Evolutionary conservation across 2,797 vertebrate genomes (phyloP).

Genomic region (Pantherophis alleghaniensis): DNA sequence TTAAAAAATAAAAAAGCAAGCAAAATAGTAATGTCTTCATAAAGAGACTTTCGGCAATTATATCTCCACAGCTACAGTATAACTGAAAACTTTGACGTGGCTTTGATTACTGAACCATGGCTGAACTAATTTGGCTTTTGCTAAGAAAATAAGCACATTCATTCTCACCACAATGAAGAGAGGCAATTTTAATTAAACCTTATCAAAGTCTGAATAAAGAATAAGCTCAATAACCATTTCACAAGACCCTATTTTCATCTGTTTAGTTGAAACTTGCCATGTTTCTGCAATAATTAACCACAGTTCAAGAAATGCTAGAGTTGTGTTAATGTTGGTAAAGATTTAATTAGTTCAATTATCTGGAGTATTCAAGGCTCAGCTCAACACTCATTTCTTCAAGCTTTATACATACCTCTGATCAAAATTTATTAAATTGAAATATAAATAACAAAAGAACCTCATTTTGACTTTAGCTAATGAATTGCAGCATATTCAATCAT

Average conservation of each 20-base stretch:
- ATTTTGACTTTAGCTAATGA: slow-evolving; percentile 56
- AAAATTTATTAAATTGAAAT: slow-evolving; percentile 70
- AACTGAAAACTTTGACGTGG: slow-evolving; percentile 81
- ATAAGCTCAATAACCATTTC: slow-evolving; percentile 83
- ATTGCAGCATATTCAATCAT: slow-evolving; percentile 60
- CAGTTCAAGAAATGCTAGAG: slow-evolving; percentile 80
- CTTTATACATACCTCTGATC: slow-evolving; percentile 71
- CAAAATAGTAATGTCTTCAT: slow-evolving; percentile 72
- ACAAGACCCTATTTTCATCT: slow-evolving; percentile 83
- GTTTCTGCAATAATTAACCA: slow-evolving; percentile 85
- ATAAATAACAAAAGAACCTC: slow-evolving; percentile 65
- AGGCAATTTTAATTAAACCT: slow-evolving; percentile 97
- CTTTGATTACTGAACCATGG: slow-evolving; percentile 94
- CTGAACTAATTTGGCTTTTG: slow-evolving; percentile 88
- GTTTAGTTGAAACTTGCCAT: slow-evolving; percentile 82
- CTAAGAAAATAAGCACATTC: slow-evolving; percentile 92
- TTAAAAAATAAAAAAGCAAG: slow-evolving; percentile 61
- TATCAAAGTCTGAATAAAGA: slow-evolving; percentile 94
- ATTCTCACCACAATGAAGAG: slow-evolving; percentile 87
- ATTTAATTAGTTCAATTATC: slow-evolving; percentile 86
- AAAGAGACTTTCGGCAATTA: slow-evolving; percentile 80
- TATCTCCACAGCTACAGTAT: slow-evolving; percentile 81
- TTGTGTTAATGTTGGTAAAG: slow-evolving; percentile 84
- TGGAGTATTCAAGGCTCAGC: slow-evolving; percentile 72
- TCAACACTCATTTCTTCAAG: slow-evolving; percentile 72